Evolutionary conservation across 2,888 invertebrate genomes (phyloP), one percentile per base, ranked within the genome.

Genomic region (Lepidocyrtoides sp.): DNA sequence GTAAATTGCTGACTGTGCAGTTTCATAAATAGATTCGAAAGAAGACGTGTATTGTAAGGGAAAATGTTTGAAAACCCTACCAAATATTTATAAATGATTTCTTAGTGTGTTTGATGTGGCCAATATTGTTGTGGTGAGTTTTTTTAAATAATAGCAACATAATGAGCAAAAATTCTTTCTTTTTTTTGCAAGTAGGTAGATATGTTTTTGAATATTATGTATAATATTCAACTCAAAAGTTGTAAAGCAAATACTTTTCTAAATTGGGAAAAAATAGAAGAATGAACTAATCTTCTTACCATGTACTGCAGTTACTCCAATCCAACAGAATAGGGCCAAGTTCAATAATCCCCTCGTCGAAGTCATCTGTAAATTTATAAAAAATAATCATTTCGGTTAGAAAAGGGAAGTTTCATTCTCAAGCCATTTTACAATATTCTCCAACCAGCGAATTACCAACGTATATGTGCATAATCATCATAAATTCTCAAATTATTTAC

Each of bases 291-390:
- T 69, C 41, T 36, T 89, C 93, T 93, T 92, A 94, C 94, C 94
- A 66, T 94, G 93, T 32, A 94, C 94, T 92, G 94, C 92, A 48
- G 92, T 91, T 69, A 93, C 88, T 91, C 91, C 92, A 79, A 93
- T 79, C 82, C 92, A 93, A 79, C 93, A 93, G 91, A 93, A 93
- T 90, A 93, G 91, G 92, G 92, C 93, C 92, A 93, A 92, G 94
- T 93, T 94, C 93, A 94, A 93, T 92, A 94, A 93, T 93, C 93
- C 93, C 92, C 92, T 93, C 77, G 92, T 79, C 81, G 92, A 88
- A 91, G 92, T 89, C 94, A 94, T 94, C 94, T 93, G 89, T 75
- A 92, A 91, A 91, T 89, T 79, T 29, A 17, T 72, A 77, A 79
- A 91, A 85, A 84, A 23, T 7, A 66, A 48, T 66, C 14, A 23